Evolutionary conservation across 2,113 vertebrate species (phyloP).

Genomic region (Stigmatopora argus): DNA sequence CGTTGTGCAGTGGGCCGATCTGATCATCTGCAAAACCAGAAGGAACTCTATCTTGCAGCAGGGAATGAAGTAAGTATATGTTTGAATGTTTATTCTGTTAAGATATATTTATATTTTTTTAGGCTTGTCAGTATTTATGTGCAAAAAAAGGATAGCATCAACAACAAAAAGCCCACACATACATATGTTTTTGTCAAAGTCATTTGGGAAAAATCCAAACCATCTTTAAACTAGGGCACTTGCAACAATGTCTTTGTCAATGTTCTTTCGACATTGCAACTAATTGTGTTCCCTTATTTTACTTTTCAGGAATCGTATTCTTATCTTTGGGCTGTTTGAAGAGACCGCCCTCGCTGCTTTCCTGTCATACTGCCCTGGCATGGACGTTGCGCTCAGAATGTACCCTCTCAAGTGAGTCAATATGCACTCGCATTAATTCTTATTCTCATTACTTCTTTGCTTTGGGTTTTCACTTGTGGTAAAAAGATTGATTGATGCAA

Average conservation of each 20-base stretch:
- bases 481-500: background rate
- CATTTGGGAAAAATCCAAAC: no score
- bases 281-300: background rate
- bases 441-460: background rate
- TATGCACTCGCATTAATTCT: background rate
- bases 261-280: background rate
- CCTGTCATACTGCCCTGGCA: slow-evolving; percentile 77
- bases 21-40: slow-evolving; percentile 92
- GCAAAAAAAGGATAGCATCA: background rate
- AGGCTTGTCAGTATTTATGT: background rate
- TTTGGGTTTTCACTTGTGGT: background rate
- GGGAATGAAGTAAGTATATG: slow-evolving; percentile 82
- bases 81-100: background rate
- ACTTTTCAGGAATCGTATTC: slow-evolving; percentile 69
- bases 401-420: slow-evolving; percentile 75
- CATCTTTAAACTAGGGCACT: no score
- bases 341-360: slow-evolving; percentile 76
- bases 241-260: no score
- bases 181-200: no score
- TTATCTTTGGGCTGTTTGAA: slow-evolving; percentile 77
- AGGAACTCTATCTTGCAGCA: slow-evolving; percentile 89
- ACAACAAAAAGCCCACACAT: background rate
- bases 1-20: slow-evolving; percentile 86
- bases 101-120: background rate
- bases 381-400: slow-evolving; percentile 79